Percentiles rank a stretch among this genome's conserved stretches.
These are phyloP conservation scores for Andrena dorsata DNA, from an alignment of 2,888 invertebrate species.

Conservation along the genomic window DNA sequence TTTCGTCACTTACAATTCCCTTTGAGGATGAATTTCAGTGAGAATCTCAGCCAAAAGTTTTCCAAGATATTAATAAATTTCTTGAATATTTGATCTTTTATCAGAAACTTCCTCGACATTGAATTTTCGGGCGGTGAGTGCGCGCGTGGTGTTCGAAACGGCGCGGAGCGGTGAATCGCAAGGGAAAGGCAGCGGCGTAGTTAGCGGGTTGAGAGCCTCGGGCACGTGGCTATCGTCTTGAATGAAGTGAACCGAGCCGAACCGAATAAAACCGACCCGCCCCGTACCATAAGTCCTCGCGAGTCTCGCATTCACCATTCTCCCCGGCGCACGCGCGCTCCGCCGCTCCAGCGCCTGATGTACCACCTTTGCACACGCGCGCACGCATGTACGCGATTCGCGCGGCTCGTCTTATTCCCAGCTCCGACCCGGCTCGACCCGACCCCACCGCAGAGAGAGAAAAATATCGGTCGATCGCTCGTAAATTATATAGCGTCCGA, in stretches of 20 bases:
- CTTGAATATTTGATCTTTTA: no score
- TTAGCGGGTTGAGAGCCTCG: conserved; percentile 81
- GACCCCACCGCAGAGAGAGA: conserved; percentile 13
- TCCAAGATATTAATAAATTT: no score
- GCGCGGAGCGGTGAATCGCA: conserved; percentile 11
- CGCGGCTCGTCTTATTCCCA: background rate
- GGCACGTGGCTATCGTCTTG: conserved; percentile 83
- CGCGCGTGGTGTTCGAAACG: background rate
- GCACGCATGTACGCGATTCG: background rate
- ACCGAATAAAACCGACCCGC: conserved; percentile 9
- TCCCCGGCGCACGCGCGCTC: conserved; percentile 17
- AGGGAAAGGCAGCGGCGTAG: conserved; percentile 54
- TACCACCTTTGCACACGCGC: background rate
- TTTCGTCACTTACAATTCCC: no score
- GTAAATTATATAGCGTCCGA: conserved; percentile 48
- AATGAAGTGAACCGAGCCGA: conserved; percentile 74
- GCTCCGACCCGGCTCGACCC: background rate
- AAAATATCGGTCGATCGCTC: conserved; percentile 45
- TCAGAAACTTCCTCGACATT: no score
- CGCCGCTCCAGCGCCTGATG: background rate
- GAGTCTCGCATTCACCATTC: conserved; percentile 72
- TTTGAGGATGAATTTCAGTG: no score
- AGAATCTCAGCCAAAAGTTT: no score
- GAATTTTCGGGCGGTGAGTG: background rate
- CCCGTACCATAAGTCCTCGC: conserved; percentile 34